These are phyloP conservation scores for Mystacornis crossleyi DNA, from an alignment of 2,113 vertebrate species.

Conservation along the genomic window DNA sequence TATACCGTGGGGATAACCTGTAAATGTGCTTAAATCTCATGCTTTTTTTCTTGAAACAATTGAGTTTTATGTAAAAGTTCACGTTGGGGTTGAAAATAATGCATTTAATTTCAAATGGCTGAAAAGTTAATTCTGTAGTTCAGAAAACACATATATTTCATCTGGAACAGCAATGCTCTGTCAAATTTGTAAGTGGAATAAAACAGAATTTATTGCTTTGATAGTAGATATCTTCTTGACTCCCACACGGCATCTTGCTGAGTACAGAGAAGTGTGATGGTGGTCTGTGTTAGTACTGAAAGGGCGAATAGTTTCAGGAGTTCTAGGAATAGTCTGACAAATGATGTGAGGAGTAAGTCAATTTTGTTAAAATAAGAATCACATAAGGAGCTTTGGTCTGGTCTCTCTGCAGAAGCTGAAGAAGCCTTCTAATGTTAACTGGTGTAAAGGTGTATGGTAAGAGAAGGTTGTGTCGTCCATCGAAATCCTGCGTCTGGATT, in stretches of 20 bases:
- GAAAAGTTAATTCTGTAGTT: not conserved
- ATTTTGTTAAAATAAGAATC: not conserved
- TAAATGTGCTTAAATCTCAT: not conserved
- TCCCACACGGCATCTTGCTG: accelerated
- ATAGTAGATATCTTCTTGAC: not conserved
- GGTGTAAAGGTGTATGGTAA: not conserved
- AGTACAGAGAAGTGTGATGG: accelerated
- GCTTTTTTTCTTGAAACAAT: not conserved
- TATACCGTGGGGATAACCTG: accelerated
- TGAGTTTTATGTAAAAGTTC: not conserved
- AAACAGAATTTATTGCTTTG: not conserved
- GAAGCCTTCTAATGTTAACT: not conserved
- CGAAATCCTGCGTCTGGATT: not conserved
- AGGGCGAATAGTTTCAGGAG: not conserved
- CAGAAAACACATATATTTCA: accelerated
- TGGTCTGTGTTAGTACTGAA: not conserved
- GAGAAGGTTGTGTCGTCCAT: accelerated
- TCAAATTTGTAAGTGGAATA: not conserved
- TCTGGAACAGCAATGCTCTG: not conserved
- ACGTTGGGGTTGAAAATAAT: not conserved
- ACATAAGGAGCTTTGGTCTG: not conserved
- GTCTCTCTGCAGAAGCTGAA: not conserved
- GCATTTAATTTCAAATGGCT: not conserved
- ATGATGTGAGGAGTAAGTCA: not conserved
- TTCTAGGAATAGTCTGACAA: not conserved